Base-by-base conservation (phyloP, 2,888 invertebrate species). In the Laspeyria flexula region DNA sequence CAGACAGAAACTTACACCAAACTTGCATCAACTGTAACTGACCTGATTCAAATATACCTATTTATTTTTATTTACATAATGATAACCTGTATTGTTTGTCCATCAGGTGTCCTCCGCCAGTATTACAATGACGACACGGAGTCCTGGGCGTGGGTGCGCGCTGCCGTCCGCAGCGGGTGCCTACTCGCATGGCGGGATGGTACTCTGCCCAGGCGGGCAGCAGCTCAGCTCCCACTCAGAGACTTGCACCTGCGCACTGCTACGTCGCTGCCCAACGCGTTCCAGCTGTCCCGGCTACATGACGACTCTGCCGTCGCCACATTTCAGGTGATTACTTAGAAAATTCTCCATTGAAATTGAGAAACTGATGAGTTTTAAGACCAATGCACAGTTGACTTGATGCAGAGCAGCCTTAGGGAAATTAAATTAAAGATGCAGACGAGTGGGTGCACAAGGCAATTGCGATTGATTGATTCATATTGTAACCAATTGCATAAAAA, bases 291-390 rank as follows among this genome's bases (percentile, higher is more conserved):
- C 58, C 76, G 90, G 68, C 77, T 90, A 73, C 85, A 83, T 62
- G 91, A 91, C 69, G 89, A 92, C 79, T 65, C 85, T 56, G 81
- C 90, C 71, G 90, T 92, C 80, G 91, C 91, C 80, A 92, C 91
- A 61, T 92, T 91, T 79, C 91, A 92, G 91, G 91, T 90, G 39
- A 69, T 31, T 37, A 48, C 25, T 16, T 15, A 9, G n/a, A 16
- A 16, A 34, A 18, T 1, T 21, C 3, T 21, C 2, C 5, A 21
- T n/a, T n/a, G n/a, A n/a, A n/a, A n/a, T n/a, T n/a, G n/a, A n/a
- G n/a, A n/a, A n/a, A n/a, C n/a, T n/a, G n/a, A n/a, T n/a, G n/a
- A n/a, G n/a, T n/a, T n/a, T n/a, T n/a, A n/a, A n/a, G n/a, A n/a
- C n/a, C n/a, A n/a, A n/a, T n/a, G n/a, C n/a, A n/a, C n/a, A n/a